These are phyloP conservation scores for Chironomus riparius DNA, from an alignment of 2,888 invertebrate genomes.

Conservation along the genomic window DNA sequence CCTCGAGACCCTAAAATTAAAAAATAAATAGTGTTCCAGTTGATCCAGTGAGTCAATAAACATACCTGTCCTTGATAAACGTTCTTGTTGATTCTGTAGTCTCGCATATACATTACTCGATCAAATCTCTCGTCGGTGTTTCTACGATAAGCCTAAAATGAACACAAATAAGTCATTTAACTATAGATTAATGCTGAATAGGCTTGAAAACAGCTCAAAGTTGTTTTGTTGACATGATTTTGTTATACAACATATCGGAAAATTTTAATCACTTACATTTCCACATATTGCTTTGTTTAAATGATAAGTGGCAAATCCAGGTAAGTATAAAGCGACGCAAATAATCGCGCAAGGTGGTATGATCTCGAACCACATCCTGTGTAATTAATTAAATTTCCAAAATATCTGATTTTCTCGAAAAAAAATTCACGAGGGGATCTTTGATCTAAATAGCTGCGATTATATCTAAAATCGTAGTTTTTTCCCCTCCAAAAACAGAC, in stretches of 20 bases:
- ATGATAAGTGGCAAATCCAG: slow-evolving; percentile 53
- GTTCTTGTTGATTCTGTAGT: slow-evolving; percentile 50
- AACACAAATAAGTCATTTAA: no score
- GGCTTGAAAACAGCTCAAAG: background rate
- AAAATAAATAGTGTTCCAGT: slow-evolving; percentile 10
- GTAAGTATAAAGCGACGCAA: slow-evolving; percentile 49
- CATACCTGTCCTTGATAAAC: slow-evolving; percentile 53
- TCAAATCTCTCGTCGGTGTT: slow-evolving; percentile 46
- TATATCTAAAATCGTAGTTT: no score
- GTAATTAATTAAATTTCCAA: slow-evolving; percentile 27
- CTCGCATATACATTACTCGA: slow-evolving; percentile 51
- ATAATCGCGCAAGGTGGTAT: slow-evolving; percentile 55
- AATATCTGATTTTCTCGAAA: background rate
- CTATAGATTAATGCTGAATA: no score
- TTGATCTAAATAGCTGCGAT: background rate
- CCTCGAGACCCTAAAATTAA: slow-evolving; percentile 49
- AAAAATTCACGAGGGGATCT: background rate
- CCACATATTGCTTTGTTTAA: slow-evolving; percentile 52
- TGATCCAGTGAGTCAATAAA: slow-evolving; percentile 26
- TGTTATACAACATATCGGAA: slow-evolving; percentile 3
- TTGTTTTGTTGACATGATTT: background rate
- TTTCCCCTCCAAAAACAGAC: no score
- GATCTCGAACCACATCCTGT: slow-evolving; percentile 63
- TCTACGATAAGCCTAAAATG: slow-evolving; percentile 50
- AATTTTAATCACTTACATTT: slow-evolving; percentile 48